Evolutionary conservation across 2,888 invertebrate species (phyloP), one percentile per base, ranked within the genome.

Genomic region (Galerucella calmariensis): DNA sequence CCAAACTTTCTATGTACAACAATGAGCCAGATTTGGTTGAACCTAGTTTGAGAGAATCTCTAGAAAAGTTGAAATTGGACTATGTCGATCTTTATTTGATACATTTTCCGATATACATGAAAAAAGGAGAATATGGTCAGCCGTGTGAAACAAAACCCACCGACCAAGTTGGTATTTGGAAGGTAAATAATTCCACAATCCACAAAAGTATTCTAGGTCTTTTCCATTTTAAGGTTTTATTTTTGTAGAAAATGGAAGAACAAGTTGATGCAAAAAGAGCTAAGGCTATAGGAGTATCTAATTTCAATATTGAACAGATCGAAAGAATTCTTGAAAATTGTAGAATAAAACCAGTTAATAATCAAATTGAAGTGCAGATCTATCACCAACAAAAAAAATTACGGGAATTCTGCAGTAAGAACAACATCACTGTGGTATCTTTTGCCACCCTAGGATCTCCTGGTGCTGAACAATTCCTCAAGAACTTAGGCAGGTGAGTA

Each of bases 231-330:
- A 35, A 6, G 35, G 6, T 35, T 35, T 51, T 51, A n/a, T n/a
- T 56, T 35, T 69, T 80, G 24, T 85, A 93, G 90, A 90, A 90
- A 77, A 89, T 94, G 89, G 91, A 94, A 82, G 90, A 90, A 74
- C 89, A 94, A 82, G 92, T 94, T 35, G 89, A 91, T 46, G 88
- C 88, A 0, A 95, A 95, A 0, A 89, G 92, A 20, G 89, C 93
- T 0, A 94, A 92, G 82, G 90, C 95, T 12, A 94, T 97, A 81
- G 97, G 97, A 0, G 85, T 97, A 5, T 97, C 96, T 0, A 97
- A 97, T 86, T 92, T 95, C 85, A 96, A 93, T 85, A 88, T 88
- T 46, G 88, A 89, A 27, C 97, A 97, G 88, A 90, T 97, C 73
- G 88, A 90, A 69, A 89, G 92, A 71, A 87, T 97, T 72, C 83